These are phyloP conservation scores for Butorides virescens DNA, from an alignment of 2,113 vertebrate species.

Conservation along the genomic window DNA sequence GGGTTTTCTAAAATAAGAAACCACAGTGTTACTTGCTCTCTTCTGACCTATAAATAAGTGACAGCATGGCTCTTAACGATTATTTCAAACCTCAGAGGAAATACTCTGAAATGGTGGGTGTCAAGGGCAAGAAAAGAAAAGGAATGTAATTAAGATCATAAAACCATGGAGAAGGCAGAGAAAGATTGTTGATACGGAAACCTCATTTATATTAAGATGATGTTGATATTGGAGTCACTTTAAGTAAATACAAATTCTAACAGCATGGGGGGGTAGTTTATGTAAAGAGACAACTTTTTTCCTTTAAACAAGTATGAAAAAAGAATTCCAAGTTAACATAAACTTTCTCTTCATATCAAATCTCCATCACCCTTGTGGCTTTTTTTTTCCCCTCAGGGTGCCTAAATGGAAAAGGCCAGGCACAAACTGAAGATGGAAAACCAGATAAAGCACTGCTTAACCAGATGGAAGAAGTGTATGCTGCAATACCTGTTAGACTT, in stretches of 20 bases:
- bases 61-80: background rate
- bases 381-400: slow-evolving; percentile 77
- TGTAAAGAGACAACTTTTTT: background rate
- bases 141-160: background rate
- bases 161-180: background rate
- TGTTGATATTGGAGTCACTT: background rate
- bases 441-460: slow-evolving; percentile 81
- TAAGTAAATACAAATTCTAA: background rate
- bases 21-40: background rate
- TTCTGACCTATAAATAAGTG: background rate
- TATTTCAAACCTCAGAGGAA: background rate
- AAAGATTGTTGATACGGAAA: background rate
- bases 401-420: slow-evolving; percentile 87
- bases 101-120: background rate
- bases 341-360: background rate
- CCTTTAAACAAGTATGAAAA: background rate
- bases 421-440: slow-evolving; percentile 73
- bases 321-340: background rate
- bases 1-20: background rate
- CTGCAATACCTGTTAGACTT: slow-evolving; percentile 79
- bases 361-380: background rate
- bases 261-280: background rate
- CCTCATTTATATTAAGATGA: background rate
- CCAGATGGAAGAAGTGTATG: slow-evolving; percentile 90
- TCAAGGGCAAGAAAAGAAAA: slow-evolving; percentile 25